Evolutionary conservation across 2,113 vertebrate genomes (phyloP), one percentile per base, ranked within the genome.

Genomic region (Corynorhinus townsendii): DNA sequence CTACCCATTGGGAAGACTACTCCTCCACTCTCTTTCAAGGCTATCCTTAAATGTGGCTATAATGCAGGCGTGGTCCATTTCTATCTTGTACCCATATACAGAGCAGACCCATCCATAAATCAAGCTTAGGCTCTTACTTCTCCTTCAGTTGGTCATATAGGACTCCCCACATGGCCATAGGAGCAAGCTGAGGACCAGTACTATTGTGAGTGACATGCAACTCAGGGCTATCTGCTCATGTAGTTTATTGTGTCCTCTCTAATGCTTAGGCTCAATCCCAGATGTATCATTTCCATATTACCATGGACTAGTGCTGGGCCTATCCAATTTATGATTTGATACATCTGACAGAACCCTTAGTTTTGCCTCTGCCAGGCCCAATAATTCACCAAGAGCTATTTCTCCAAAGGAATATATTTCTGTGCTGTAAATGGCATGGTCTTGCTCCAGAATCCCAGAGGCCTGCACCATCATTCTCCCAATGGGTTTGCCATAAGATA

Each of bases 341-440:
- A 66, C 84, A 81, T 19, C n/a, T 16, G 68, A 45, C 6, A 86
- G 47, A 89, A 45, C 11, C 20, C 54, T 69, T 82, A 28, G 40
- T 43, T 84, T 59, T 87, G 17, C 33, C 5, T 88, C 77, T 73
- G 33, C 40, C 24, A 80, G 17, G 35, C 28, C 71, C 54, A 86
- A 45, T 54, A 91, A 87, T 24, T 52, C 62, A 82, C 45, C 28
- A 79, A 79, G 33, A 68, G 6, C 26, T 72, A 11, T 90, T 96
- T 11, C 33, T 87, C 43, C 86, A 96, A 97, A 87, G 47, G 56
- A 49, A n/a, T 38, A 30, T 75, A 75, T 80, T 84, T 93, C 59
- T 71, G 14, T 86, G 14, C 47, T 79, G 20, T 30, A 83, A 89
- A 83, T 86, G 62, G 5, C 40, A 80, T 62, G 14, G 22, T 43